These are phyloP conservation scores for Microdon myrmicae DNA, from an alignment of 2,888 invertebrate genomes.

Conservation along the genomic window DNA sequence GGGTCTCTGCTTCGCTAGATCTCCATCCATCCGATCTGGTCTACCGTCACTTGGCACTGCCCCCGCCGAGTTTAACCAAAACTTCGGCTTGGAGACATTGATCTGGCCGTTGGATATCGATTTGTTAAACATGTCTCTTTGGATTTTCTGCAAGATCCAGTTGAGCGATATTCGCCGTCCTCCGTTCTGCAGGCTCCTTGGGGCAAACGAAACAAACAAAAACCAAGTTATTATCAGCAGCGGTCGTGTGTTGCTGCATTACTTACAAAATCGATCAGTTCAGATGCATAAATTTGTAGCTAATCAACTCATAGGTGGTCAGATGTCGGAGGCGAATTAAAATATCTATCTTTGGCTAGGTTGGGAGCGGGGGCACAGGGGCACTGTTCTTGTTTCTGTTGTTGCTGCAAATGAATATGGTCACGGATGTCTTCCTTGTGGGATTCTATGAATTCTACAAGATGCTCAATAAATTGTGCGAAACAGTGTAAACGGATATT, in stretches of 20 bases:
- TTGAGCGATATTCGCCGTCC: constrained; percentile 23
- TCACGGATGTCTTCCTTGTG: constrained; percentile 29
- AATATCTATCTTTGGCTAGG: constrained; percentile 39
- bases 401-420: constrained; percentile 1
- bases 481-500: constrained; percentile 56
- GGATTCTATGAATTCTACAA: constrained; percentile 53
- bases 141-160: constrained; percentile 51
- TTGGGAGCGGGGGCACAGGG: constrained; percentile 25
- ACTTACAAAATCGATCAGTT: constrained; percentile 44
- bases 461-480: constrained; percentile 57
- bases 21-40: too few species aligned
- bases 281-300: constrained; percentile 52
- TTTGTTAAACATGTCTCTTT: constrained; percentile 55
- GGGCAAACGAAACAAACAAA: constrained; percentile 10
- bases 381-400: not conserved
- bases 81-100: constrained; percentile 54
- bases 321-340: constrained; percentile 50
- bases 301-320: constrained; percentile 53
- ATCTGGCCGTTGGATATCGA: constrained; percentile 55
- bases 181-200: not conserved
- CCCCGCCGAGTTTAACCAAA: constrained; percentile 33
- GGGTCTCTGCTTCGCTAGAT: too few species aligned
- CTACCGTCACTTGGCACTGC: too few species aligned
- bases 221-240: constrained; percentile 47
- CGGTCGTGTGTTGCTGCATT: constrained; percentile 19